phyloP scores from a whole-genome alignment of 2,888 invertebrate genomes.

The Cyrtodaria siliqua region DNA sequence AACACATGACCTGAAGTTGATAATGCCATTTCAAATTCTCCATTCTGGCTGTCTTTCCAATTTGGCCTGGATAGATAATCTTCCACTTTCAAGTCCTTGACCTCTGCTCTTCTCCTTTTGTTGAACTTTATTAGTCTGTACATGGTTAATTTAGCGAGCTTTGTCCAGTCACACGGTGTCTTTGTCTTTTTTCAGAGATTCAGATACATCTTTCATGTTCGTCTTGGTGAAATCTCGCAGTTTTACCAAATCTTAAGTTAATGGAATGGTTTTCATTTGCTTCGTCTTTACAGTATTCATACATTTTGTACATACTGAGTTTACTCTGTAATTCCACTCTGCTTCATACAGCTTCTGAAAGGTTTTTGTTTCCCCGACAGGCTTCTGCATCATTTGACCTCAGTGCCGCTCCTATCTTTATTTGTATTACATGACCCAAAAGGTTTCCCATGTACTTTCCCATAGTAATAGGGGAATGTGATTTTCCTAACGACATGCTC shows the following conservation, averaged over 20 bases:
- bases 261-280: constrained; percentile 32
- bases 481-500: neutral
- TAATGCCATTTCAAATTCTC: constrained; percentile 35
- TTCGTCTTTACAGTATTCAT: neutral
- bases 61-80: constrained; percentile 29
- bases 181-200: constrained; percentile 3
- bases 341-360: neutral
- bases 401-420: neutral
- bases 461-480: neutral
- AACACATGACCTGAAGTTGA: constrained; percentile 17
- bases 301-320: neutral
- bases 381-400: neutral
- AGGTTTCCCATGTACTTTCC: neutral
- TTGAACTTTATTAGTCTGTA: constrained; percentile 18
- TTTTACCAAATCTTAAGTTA: constrained; percentile 37
- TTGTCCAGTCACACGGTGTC: constrained; percentile 13
- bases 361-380: neutral
- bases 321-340: constrained; percentile 2
- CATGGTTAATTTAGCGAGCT: constrained; percentile 30
- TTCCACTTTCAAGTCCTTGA: constrained; percentile 36
- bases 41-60: constrained; percentile 28
- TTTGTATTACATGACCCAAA: neutral
- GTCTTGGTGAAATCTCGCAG: neutral
- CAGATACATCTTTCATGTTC: constrained; percentile 13
- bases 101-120: constrained; percentile 42